Conservation (phyloP, 1,140 invertebrate species). For the Neodiprion pinetum region DNA sequence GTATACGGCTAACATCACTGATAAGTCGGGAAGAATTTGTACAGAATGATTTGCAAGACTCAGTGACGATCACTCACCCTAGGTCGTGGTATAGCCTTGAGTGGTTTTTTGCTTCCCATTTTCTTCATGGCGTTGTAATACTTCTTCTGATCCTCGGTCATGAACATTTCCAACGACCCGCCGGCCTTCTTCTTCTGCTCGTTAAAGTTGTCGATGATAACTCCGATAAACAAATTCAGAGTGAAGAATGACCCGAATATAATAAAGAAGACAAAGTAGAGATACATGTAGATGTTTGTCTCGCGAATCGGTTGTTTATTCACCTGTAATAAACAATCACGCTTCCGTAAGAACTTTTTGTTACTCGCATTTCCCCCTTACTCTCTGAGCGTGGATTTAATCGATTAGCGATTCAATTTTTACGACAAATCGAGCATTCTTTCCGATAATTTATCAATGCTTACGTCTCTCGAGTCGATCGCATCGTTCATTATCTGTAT, state of each 20-base stretch:
- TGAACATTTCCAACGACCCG: constrained; percentile 98
- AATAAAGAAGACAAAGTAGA: constrained; percentile 98
- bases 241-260: constrained; percentile 98
- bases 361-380: no score
- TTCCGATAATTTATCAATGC: constrained; percentile 21
- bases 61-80: constrained; percentile 71
- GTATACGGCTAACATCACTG: no score
- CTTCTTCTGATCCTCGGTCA: constrained; percentile 99
- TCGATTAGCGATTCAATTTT: constrained; percentile 12
- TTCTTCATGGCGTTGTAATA: constrained; percentile 99
- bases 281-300: constrained; percentile 95
- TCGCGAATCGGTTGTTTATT: constrained; percentile 91
- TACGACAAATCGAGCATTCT: not conserved
- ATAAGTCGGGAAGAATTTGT: no score
- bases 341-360: no score
- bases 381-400: no score
- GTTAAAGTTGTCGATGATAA: constrained; percentile 99
- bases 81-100: constrained; percentile 97
- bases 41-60: no score
- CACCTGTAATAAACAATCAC: constrained; percentile 67
- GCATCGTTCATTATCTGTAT: constrained; percentile 98
- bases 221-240: constrained; percentile 97
- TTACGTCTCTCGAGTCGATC: constrained; percentile 92
- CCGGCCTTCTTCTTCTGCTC: constrained; percentile 99
- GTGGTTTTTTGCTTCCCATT: constrained; percentile 97